phyloP scores from a whole-genome alignment of 2,113 vertebrate genomes.

The Nanorana parkeri region DNA sequence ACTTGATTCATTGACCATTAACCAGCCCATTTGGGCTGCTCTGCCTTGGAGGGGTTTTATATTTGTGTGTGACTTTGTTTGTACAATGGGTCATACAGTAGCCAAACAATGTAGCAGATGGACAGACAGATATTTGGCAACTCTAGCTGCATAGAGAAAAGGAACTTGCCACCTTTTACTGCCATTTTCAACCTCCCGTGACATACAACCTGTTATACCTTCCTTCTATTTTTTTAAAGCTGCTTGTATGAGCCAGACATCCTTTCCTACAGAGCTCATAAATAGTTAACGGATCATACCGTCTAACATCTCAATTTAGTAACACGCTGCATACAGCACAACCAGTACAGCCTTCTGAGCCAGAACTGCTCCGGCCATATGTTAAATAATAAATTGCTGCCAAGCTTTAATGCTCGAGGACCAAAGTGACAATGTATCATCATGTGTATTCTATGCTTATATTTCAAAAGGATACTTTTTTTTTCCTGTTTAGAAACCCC shows the following conservation, averaged over 20 bases:
- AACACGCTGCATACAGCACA: conserved; percentile 8
- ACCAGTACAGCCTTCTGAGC: conserved; percentile 3
- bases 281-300: conserved; percentile 45
- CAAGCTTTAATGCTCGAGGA: conserved; percentile 33
- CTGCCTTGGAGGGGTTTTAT: too few relatives aligned
- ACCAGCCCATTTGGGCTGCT: too few relatives aligned
- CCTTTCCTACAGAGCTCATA: neutral
- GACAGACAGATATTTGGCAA: conserved; percentile 6
- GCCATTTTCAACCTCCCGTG: neutral
- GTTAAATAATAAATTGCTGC: conserved; percentile 50
- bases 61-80: too few relatives aligned
- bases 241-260: neutral
- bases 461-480: conserved; percentile 46
- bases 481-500: conserved; percentile 37
- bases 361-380: conserved; percentile 41
- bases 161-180: neutral
- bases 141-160: neutral
- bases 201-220: neutral
- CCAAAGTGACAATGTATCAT: conserved; percentile 55
- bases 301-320: conserved; percentile 50
- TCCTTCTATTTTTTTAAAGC: neutral
- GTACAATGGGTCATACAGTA: too few relatives aligned
- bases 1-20: too few relatives aligned
- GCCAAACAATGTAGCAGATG: conserved; percentile 12
- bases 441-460: conserved; percentile 45